Evolutionary conservation across 2,113 vertebrate species (phyloP), one percentile per base, ranked within the genome.

Genomic region (Odocoileus virginianus): DNA sequence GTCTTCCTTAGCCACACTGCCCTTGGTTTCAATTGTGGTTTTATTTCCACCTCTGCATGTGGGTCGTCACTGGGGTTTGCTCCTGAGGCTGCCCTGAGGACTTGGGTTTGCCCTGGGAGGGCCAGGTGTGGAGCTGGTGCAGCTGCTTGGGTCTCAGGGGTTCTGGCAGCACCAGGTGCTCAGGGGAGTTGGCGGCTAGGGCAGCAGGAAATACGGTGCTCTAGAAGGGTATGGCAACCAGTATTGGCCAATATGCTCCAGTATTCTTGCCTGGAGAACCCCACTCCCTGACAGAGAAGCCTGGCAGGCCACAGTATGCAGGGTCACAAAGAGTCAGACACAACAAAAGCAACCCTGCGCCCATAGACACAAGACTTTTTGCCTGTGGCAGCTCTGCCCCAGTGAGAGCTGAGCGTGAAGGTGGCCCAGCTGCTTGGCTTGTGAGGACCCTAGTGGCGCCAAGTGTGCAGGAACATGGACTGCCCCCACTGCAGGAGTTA

Each of bases 271-370:
- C 67, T 71, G 64, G n/a, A 36, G n/a, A 71, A 71, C 9, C 5
- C 67, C 0, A 0, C n/a, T 71, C n/a, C 19, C 19, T 36, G 67
- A 71, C 67, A 71, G 64, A 71, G 64, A 36, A 71, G n/a, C n/a
- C n/a, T 2, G 1, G 19, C 67, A 40, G 67, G 9, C 67, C 67
- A 40, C 67, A 23, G 16, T 40, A n/a, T 71, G 40, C 10, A 71
- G 67, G 67, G n/a, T 71, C 10, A 1, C 67, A 40, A 40, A 40
- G 67, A 36, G 9, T 71, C n/a, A 40, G n/a, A 40, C 10, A 67
- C n/a, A 23, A 12, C n/a, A 0, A 1, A 40, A 71, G 19, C 1
- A 5, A 71, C n/a, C 2, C 67, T 71, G 67, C 0, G 0, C n/a
- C n/a, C 19, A 23, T 23, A 36, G 19, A 71, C 2, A 11, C 36